Conservation (phyloP, 2,113 vertebrate genomes). For the Siniperca knerii region DNA sequence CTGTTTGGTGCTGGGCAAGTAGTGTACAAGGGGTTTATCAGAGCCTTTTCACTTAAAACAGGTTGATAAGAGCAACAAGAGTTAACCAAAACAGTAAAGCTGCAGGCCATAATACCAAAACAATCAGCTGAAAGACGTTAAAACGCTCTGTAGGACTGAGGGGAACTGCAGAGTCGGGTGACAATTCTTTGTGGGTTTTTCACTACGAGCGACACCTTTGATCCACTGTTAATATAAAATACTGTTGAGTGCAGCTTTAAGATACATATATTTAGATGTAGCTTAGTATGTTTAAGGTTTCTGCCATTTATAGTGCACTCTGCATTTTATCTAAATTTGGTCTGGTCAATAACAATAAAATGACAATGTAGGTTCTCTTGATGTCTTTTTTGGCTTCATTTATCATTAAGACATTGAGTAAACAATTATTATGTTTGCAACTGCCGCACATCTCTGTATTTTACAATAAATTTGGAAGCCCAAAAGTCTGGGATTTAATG, state of each 20-base stretch:
- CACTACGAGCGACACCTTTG: neutral
- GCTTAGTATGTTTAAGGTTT: neutral
- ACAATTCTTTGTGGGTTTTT: neutral
- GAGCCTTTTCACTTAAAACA: too few relatives aligned
- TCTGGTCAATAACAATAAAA: neutral
- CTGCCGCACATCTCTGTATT: slow-evolving; percentile 29
- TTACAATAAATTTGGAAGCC: slow-evolving; percentile 35
- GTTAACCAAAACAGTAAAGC: neutral
- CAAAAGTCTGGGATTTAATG: slow-evolving; percentile 45
- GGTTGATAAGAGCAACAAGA: too few relatives aligned
- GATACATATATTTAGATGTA: neutral
- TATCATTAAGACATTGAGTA: neutral
- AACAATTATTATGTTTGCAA: slow-evolving; percentile 13
- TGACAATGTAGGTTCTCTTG: neutral
- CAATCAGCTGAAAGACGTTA: neutral
- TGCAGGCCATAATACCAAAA: neutral
- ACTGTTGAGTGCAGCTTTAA: neutral
- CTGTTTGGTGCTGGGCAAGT: too few relatives aligned
- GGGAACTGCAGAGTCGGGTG: too few relatives aligned
- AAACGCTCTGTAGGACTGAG: neutral
- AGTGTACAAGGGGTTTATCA: too few relatives aligned
- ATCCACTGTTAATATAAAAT: neutral
- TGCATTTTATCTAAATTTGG: neutral
- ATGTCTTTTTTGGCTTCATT: slow-evolving; percentile 17
- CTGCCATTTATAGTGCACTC: too few relatives aligned